Base-by-base conservation (phyloP, 2,888 invertebrate genomes). In the Fragum sueziense region DNA sequence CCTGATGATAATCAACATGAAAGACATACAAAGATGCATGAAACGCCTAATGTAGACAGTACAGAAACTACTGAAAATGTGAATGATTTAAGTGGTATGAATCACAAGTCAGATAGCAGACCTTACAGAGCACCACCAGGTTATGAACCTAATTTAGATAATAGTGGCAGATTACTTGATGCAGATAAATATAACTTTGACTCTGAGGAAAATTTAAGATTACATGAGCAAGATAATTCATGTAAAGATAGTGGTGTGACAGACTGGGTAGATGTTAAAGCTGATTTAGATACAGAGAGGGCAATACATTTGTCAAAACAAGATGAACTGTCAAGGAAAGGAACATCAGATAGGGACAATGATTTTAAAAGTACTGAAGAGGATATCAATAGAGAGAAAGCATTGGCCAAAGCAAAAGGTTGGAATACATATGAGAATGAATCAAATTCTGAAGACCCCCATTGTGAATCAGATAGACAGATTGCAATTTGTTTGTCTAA, bases 351-450 rank as follows among this genome's bases (percentile, higher is more conserved):
- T 9, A 14, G 47, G 3, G 37, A 37, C n/a, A 25, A 65, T 17
- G 25, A 25, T 4, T 65, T 1, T 20, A 62, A 34, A 29, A 34
- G 33, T 33, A 33, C 33, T 27, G n/a, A 51, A 4, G 17, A 51
- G 41, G 7, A 68, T n/a, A n/a, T n/a, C n/a, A n/a, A n/a, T 17
- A 51, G 51, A 20, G 25, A 22, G 17, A 4, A 22, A 27, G 41
- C 71, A 20, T 29, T 71, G 6, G 25, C 0, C 17, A 61, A 59
- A n/a, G 25, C 29, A 47, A 57, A 34, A n/a, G 0, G 6, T 29
- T 41, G 41, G 41, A 34, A 37, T 14, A 71, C 71, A 27, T 25
- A 59, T 61, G 70, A 54, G 17, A 54, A 57, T 70, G 37, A 25
- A 20, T 27, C n/a, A n/a, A n/a, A n/a, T n/a, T n/a, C n/a, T n/a